Base-by-base conservation (phyloP, 2,797 vertebrate genomes). In the Carcharodon carcharias region DNA sequence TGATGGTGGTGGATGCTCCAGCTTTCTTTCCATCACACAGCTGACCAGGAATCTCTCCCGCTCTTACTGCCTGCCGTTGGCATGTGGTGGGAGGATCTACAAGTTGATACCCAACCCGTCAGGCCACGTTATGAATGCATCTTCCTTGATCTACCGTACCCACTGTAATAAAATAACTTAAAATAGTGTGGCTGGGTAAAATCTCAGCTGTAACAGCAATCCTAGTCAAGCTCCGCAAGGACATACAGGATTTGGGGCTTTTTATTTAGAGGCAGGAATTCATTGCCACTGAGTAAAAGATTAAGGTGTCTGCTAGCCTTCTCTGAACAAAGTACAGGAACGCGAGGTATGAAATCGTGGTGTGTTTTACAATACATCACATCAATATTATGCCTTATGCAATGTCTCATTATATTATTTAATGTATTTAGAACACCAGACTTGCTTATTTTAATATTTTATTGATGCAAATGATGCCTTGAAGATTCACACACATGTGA, bases 361-460 rank as follows among this genome's bases (percentile, higher is more conserved):
- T 92, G 18, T 92, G 28, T 92, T 92, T 58, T 92, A 6, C 65
- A 95, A 50, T 31, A 71, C 12, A 56, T 35, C 67, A 54, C 4
- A 50, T 45, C 89, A 69, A 28, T 40, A 50, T 69, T 50, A 69
- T 71, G 45, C 16, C 65, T 35, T 95, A 95, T 54, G 94, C 23
- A 73, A n/a, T 63, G 31, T 71, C 40, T 95, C 26, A 95, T 95
- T 69, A 69, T 67, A 54, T 95, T 95, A 73, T 71, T 54, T 95
- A 18, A 45, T 95, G 40, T 50, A 69, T 23, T 73, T 85, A 50
- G 54, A 21, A n/a, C 35, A n/a, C 89, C 28, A n/a, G 21, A 56
- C 35, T 56, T 71, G 4, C 50, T 73, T 58, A 93, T 45, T 40
- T 95, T 58, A 95, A 77, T 77, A 54, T 95, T 69, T 95, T 95